These are phyloP conservation scores for Osmerus mordax DNA, from an alignment of 2,113 vertebrate species.

Conservation along the genomic window DNA sequence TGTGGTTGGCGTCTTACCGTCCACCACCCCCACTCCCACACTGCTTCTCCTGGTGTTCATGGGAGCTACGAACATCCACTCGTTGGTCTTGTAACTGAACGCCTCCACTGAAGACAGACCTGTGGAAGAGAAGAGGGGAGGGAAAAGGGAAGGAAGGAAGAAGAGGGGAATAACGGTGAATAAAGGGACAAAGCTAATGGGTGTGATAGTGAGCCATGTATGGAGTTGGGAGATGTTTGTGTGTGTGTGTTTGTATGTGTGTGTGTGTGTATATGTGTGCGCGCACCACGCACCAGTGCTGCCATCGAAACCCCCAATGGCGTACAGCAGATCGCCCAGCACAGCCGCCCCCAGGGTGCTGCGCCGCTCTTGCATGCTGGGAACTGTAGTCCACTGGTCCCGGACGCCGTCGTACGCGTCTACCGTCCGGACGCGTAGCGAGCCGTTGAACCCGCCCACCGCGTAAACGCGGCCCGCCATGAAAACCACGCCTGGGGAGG, in stretches of 20 bases:
- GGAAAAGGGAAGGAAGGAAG: not conserved
- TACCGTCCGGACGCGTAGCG: conserved; percentile 86
- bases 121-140: conserved; percentile 46
- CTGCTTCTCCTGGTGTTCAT: conserved; percentile 98
- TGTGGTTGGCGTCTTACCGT: conserved; percentile 75
- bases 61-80: conserved; percentile 89
- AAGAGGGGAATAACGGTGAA: not conserved
- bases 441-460: conserved; percentile 92
- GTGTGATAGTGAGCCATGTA: too few species aligned
- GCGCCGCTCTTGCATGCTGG: conserved; percentile 94
- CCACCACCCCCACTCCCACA: conserved; percentile 92
- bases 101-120: conserved; percentile 91
- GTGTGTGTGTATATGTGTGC: conserved; percentile 7
- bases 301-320: conserved; percentile 93
- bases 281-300: conserved; percentile 80
- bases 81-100: conserved; percentile 88
- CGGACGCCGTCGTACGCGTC: conserved; percentile 85
- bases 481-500: conserved; percentile 82
- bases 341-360: conserved; percentile 90
- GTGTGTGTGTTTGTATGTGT: conserved; percentile 10
- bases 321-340: conserved; percentile 89
- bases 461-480: conserved; percentile 89
- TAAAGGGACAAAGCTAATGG: not conserved
- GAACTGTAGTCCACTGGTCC: conserved; percentile 88
- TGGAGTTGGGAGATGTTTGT: not conserved